phyloP scores from a whole-genome alignment of 2,888 invertebrate species.

The Acheta domesticus region DNA sequence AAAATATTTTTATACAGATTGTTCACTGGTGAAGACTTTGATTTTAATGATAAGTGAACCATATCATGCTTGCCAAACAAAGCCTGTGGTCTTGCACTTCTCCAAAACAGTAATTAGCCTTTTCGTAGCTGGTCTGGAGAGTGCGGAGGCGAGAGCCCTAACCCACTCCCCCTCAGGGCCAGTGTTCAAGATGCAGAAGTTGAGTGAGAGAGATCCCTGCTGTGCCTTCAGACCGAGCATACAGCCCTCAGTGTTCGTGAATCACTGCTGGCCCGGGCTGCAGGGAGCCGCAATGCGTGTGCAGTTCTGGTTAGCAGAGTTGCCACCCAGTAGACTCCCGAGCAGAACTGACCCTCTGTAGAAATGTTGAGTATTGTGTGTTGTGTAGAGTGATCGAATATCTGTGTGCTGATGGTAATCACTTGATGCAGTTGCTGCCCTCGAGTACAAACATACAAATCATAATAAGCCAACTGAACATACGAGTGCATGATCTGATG shows the following conservation, averaged over 20 bases:
- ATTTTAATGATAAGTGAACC: neutral
- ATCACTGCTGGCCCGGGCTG: no score
- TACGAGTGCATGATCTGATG: no score
- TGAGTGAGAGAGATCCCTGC: neutral
- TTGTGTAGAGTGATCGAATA: no score
- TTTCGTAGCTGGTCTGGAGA: neutral
- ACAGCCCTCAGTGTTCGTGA: neutral
- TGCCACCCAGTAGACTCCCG: no score
- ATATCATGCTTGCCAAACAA: neutral
- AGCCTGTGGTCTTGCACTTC: neutral
- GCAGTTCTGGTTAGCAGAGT: no score
- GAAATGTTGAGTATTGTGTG: no score
- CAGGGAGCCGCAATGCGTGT: no score
- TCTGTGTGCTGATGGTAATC: no score
- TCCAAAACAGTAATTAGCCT: neutral
- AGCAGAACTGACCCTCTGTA: no score
- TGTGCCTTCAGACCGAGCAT: slow-evolving; percentile 5
- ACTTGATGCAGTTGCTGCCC: no score
- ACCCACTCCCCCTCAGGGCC: neutral
- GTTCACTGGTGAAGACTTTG: neutral
- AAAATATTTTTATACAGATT: slow-evolving; percentile 3
- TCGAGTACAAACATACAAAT: no score
- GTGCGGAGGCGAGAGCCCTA: neutral
- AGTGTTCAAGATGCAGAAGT: neutral
- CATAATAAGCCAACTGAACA: no score